Evolutionary conservation across 2,797 vertebrate species (phyloP).

Genomic region (Nyctibius grandis): DNA sequence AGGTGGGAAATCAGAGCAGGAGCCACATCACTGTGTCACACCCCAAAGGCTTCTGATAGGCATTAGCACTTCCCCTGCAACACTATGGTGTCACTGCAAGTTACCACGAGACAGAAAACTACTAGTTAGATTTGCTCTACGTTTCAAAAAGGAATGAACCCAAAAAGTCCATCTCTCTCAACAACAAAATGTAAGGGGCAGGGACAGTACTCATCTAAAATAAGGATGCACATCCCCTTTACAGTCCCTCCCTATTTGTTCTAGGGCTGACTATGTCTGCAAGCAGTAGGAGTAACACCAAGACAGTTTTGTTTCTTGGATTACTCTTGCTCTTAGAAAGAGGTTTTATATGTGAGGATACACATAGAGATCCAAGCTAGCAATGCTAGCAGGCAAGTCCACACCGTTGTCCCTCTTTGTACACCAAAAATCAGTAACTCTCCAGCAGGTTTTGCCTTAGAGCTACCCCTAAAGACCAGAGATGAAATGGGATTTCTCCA

Average conservation of each 20-base stretch:
- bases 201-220: neutral
- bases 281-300: neutral
- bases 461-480: neutral
- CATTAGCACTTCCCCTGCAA: no score
- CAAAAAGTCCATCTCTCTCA: neutral
- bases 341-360: neutral
- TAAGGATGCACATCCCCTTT: neutral
- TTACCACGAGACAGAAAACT: accelerated
- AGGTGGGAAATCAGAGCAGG: neutral
- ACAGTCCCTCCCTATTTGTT: no score
- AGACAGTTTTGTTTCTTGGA: neutral
- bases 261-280: accelerated
- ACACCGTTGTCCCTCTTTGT: neutral
- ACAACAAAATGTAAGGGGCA: neutral
- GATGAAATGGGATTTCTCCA: neutral
- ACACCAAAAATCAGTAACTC: neutral
- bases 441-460: neutral
- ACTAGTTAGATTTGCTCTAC: neutral
- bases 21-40: neutral
- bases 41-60: neutral
- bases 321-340: neutral
- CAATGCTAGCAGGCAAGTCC: neutral
- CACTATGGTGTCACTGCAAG: neutral
- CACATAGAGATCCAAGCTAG: neutral
- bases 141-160: neutral